Evolutionary conservation across 2,113 vertebrate species (phyloP), one percentile per base, ranked within the genome.

Genomic region (Leuciscus idus): DNA sequence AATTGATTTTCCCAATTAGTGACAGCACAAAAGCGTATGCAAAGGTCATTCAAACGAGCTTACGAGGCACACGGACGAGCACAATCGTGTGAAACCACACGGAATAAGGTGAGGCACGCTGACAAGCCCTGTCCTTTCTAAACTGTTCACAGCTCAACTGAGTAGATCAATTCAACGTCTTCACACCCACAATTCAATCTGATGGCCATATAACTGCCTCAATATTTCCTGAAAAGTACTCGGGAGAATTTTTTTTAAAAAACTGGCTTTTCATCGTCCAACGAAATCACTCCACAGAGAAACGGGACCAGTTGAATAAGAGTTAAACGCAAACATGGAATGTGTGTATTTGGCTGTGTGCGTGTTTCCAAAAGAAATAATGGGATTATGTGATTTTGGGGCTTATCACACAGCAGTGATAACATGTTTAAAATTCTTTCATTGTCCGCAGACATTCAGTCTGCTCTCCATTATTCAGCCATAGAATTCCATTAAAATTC

Each of bases 1-100:
- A 61, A 43, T 80, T 80, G 55, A 62, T 80, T 80, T 36, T 23
- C 3, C 55, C 33, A 79, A 39, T 79, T 61, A 79, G 30, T 3
- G 23, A 79, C 10, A 15, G 15, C 19, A 80, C 57, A 43, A 80
- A 15, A 6, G 33, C 21, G 13, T 23, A 62, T 9, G 36, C 57
- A 80, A 36, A n/a, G 48, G 46, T 77, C 75, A 77, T 19, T 52
- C 50, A 77, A 77, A 77, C 28, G 23, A 55, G 46, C 75, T 55
- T 79, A 78, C 33, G 19, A 0, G 55, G 55, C 55, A 57, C 55
- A n/a, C 30, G 19, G 7, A 55, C 30, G 28, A 77, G 48, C 13
- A 76, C 74, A 76, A 52, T 76, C 26, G 19, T 21, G 74, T 36
- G 19, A 70, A 57, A 23, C 75, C 76, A 59, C 59, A 36, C 28